Evolutionary conservation across 2,888 invertebrate genomes (phyloP), one percentile per base, ranked within the genome.

Genomic region (Cinara cedri): DNA sequence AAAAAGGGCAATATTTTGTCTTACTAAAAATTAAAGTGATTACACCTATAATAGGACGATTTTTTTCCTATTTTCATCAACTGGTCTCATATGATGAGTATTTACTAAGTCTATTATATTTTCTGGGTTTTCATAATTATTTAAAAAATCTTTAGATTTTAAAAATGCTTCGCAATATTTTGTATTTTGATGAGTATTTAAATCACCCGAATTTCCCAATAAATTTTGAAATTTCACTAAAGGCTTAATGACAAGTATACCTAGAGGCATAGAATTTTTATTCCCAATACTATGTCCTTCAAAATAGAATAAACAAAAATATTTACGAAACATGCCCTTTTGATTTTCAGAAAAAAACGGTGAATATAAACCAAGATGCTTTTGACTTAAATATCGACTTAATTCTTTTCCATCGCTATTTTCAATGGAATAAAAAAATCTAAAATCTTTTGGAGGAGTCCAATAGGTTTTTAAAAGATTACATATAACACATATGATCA

Each of bases 331-430:
- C 21, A 57, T 9, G 21, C 57, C 57, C 11, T 57, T 57, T 57
- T 57, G 57, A 57, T 57, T 57, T 57, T 57, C 57, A 57, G 57
- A 57, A 57, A 57, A 57, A 21, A 57, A n/a, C 51, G 6, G n/a
- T 51, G 51, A n/a, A 51, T 51, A 51, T 51, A 51, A 51, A 51
- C n/a, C 51, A 51, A 51, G 51, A 51, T 51, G 51, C 51, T 51
- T 51, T 51, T 51, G 51, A 51, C 51, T 51, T 51, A 51, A 51
- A 51, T 51, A 51, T 51, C 51, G 51, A 51, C 51, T 14, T 51
- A 51, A n/a, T 51, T 51, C 51, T 51, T 51, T 51, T 51, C n/a
- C 51, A 51, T 51, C 51, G n/a, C 51, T 14, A 51, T 51, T 51
- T 51, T 51, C 51, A 51, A 51, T 51, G 51, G n/a, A 51, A 51